Conservation (phyloP, 2,113 vertebrate genomes). For the Nematolebias whitei region DNA sequence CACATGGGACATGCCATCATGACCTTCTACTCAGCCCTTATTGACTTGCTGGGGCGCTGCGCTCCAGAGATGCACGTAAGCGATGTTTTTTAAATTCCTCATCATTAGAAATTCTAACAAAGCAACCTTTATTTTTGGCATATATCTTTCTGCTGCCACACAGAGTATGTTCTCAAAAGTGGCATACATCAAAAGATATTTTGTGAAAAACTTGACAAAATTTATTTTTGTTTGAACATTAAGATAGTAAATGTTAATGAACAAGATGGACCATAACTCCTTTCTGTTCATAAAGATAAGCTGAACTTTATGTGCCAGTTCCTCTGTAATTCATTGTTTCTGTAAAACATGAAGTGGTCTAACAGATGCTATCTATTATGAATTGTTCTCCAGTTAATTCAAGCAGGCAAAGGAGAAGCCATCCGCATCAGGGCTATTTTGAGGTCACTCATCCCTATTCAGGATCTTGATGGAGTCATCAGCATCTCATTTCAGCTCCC, state of each 20-base stretch:
- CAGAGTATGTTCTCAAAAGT: neutral
- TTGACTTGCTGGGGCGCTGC: slow-evolving; percentile 93
- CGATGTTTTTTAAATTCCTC: slow-evolving; percentile 25
- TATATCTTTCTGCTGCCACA: neutral
- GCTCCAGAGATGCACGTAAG: slow-evolving; percentile 97
- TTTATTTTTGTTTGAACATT: neutral
- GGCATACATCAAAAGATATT: neutral
- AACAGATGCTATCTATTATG: neutral
- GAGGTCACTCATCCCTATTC: slow-evolving; percentile 89
- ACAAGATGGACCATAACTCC: no score
- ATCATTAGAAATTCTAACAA: neutral
- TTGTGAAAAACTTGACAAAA: neutral
- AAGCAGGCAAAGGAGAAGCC: slow-evolving; percentile 92
- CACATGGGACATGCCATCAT: slow-evolving; percentile 97
- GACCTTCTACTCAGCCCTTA: slow-evolving; percentile 95
- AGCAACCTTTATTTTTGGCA: neutral
- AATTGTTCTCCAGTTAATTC: slow-evolving; percentile 84
- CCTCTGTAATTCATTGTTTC: neutral
- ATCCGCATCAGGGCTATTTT: slow-evolving; percentile 93
- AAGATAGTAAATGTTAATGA: no score
- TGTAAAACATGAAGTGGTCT: neutral
- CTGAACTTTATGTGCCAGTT: neutral
- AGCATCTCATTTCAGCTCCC: slow-evolving; percentile 92
- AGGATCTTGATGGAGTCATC: slow-evolving; percentile 92
- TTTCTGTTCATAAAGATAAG: neutral